Evolutionary conservation across 92 coral and sea anemone genomes (phyloP).

Genomic region (Siderastrea radians): DNA sequence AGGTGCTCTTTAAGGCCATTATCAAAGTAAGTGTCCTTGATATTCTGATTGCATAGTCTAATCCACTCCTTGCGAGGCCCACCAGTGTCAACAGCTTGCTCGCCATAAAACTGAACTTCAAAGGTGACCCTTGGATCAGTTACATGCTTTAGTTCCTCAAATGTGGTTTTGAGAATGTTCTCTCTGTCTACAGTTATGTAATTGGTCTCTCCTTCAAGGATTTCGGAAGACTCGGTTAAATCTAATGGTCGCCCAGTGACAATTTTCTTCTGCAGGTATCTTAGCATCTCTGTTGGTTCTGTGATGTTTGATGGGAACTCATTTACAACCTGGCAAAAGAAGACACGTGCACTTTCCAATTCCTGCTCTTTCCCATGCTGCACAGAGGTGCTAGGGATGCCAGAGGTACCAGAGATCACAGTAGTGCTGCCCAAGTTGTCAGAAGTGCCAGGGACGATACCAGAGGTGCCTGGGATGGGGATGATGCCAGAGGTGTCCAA

Average conservation of each 20-base stretch:
- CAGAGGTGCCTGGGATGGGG: conserved; percentile 2
- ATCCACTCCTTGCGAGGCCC: conserved; percentile 68
- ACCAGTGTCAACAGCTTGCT: conserved; percentile 61
- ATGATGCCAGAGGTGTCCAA: not conserved
- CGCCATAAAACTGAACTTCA: conserved; percentile 68
- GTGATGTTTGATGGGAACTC: conserved; percentile 45
- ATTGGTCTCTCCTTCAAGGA: conserved; percentile 66
- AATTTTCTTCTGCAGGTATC: conserved; percentile 72
- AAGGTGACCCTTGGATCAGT: conserved; percentile 49
- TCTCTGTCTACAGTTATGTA: conserved; percentile 73
- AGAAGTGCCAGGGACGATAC: conserved; percentile 11
- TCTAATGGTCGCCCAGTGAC: conserved; percentile 69
- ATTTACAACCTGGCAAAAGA: conserved; percentile 36
- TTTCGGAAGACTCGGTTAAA: conserved; percentile 50
- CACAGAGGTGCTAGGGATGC: conserved; percentile 27
- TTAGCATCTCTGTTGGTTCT: conserved; percentile 76
- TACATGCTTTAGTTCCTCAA: conserved; percentile 63
- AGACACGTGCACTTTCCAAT: conserved; percentile 12
- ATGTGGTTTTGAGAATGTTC: conserved; percentile 61
- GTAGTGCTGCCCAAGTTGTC: too few relatives aligned
- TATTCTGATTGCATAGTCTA: conserved; percentile 60
- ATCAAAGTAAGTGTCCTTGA: conserved; percentile 57
- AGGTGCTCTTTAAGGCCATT: conserved; percentile 53
- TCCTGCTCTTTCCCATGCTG: conserved; percentile 29
- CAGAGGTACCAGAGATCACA: not conserved